Conservation (phyloP, 2,888 invertebrate species). For the Gonocerus acuteangulatus region DNA sequence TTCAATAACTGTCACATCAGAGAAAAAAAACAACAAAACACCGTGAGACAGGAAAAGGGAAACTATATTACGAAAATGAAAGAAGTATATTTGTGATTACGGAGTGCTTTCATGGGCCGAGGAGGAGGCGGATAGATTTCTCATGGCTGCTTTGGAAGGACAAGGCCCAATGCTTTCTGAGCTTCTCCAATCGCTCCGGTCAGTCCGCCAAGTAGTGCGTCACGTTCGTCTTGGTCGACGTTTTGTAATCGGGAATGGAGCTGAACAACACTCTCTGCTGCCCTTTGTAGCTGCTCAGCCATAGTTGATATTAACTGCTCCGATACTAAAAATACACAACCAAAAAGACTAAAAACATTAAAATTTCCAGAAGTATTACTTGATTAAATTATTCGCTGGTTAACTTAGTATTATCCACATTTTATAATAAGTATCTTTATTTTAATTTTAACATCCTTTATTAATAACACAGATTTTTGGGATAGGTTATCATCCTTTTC, state of each 20-base stretch:
- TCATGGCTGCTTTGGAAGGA: constrained; percentile 32
- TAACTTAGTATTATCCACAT: no score
- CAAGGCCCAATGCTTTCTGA: constrained; percentile 44
- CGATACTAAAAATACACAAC: constrained; percentile 44
- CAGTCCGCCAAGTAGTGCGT: constrained; percentile 41
- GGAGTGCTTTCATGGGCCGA: no score
- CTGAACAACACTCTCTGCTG: constrained; percentile 63
- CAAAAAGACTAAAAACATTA: no score
- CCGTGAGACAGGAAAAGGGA: no score
- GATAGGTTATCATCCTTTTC: no score
- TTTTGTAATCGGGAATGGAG: constrained; percentile 59
- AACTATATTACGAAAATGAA: no score
- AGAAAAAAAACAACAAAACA: not conserved
- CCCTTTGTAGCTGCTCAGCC: constrained; percentile 53
- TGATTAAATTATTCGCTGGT: no score
- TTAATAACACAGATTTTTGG: no score
- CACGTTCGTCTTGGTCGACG: constrained; percentile 41
- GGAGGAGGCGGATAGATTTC: not conserved
- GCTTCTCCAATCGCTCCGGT: constrained; percentile 45
- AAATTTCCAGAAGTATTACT: no score
- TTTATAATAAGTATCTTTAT: no score
- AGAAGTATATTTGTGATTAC: no score
- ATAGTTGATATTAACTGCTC: constrained; percentile 47
- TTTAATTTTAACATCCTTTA: no score
- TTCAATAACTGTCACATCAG: constrained; percentile 6